Evolutionary conservation across 2,888 invertebrate species (phyloP).

Genomic region (Phengaris arion): DNA sequence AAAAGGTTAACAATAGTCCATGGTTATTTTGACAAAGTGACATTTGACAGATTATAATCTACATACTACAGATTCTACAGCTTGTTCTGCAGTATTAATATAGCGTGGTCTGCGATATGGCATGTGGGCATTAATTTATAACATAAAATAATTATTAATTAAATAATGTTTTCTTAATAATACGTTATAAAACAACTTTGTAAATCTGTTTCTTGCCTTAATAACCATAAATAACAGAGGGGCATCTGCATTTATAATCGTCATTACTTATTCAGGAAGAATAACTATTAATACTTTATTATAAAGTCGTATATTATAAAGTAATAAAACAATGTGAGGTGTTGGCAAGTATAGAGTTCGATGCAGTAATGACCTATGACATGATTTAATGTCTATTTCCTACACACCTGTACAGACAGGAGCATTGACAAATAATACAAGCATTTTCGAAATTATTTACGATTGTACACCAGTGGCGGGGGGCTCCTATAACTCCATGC

Average conservation of each 20-base stretch:
- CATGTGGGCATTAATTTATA: too few species aligned
- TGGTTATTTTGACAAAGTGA: too few species aligned
- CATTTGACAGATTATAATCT: too few species aligned
- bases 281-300: slow-evolving; percentile 11
- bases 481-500: too few species aligned
- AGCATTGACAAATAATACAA: background rate
- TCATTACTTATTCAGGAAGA: slow-evolving; percentile 23
- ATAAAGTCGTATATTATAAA: background rate
- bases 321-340: slow-evolving; percentile 23
- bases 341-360: slow-evolving; percentile 18
- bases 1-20: too few species aligned
- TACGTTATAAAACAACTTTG: background rate
- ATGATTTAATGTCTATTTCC: slow-evolving; percentile 11
- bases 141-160: too few species aligned
- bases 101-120: too few species aligned
- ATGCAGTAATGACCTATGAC: background rate
- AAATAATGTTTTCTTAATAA: background rate
- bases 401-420: background rate
- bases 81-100: too few species aligned
- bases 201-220: slow-evolving; percentile 6
- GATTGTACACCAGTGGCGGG: too few species aligned
- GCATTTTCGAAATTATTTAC: too few species aligned
- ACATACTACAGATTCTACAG: too few species aligned
- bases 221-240: slow-evolving; percentile 19
- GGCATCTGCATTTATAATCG: slow-evolving; percentile 22